Evolutionary conservation across 2,113 vertebrate genomes (phyloP).

Genomic region (Varanus salvator): DNA sequence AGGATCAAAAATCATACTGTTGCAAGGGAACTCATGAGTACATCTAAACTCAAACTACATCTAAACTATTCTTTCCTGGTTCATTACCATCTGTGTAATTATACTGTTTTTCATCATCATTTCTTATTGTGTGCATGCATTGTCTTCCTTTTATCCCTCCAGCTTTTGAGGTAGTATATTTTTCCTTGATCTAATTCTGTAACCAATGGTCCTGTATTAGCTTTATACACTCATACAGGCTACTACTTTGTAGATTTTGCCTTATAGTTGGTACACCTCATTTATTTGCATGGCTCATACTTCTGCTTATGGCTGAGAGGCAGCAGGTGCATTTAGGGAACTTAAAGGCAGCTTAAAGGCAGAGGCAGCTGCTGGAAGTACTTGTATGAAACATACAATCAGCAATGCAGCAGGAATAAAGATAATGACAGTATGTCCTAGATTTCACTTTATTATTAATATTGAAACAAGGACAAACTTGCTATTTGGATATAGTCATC

Average conservation of each 20-base stretch:
- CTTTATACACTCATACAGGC: neutral
- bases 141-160: conserved; percentile 8
- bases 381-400: conserved; percentile 32
- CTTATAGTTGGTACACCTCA: neutral
- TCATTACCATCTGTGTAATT: conserved; percentile 19
- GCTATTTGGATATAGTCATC: conserved; percentile 27
- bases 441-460: conserved; percentile 25
- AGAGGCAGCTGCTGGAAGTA: neutral
- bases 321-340: neutral
- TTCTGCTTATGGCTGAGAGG: neutral
- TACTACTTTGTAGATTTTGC: neutral
- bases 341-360: no score
- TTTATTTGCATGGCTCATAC: neutral
- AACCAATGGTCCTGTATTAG: neutral
- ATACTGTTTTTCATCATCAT: neutral
- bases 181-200: conserved; percentile 26
- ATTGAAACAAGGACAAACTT: conserved; percentile 52
- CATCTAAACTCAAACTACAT: neutral
- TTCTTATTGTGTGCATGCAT: neutral
- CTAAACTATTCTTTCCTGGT: conserved; percentile 49
- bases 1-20: neutral
- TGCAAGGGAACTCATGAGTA: neutral
- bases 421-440: conserved; percentile 32
- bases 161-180: conserved; percentile 20
- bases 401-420: neutral